A percentile compares a stretch with the other conserved stretches of the same genome.
Conservation (phyloP, 1,140 invertebrate genomes). For the Akabosia matsudoensis region DNA sequence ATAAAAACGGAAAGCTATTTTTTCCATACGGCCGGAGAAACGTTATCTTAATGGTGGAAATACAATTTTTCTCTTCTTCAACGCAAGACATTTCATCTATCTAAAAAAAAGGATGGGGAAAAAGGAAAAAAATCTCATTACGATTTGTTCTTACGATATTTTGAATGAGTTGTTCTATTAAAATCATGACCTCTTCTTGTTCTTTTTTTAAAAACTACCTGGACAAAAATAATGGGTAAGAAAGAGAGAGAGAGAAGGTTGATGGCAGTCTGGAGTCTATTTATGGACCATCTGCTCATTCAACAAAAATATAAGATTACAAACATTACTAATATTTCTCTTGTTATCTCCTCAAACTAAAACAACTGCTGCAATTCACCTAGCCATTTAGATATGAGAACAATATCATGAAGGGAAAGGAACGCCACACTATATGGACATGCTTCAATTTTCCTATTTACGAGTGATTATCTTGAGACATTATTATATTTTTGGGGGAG, state of each 20-base stretch:
- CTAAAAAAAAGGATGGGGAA: not conserved
- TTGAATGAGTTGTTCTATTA: not conserved
- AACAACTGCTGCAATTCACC: not conserved
- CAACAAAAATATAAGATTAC: not conserved
- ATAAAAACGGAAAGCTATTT: too few relatives aligned
- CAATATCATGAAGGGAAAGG: too few relatives aligned
- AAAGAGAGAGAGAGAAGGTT: not conserved
- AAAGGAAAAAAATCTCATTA: conserved; percentile 6
- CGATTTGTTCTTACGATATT: conserved; percentile 5
- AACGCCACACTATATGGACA: not conserved
- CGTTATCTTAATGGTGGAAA: not conserved
- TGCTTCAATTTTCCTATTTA: not conserved
- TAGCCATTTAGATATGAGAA: not conserved
- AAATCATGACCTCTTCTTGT: not conserved
- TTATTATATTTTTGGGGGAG: not conserved
- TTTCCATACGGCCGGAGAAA: not conserved
- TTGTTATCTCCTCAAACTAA: conserved; percentile 3
- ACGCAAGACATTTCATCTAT: not conserved
- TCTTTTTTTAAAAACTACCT: too few relatives aligned
- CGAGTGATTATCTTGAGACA: not conserved
- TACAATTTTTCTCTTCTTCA: not conserved
- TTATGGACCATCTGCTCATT: conserved; percentile 23
- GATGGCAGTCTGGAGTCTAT: conserved; percentile 7
- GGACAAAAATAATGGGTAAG: not conserved
- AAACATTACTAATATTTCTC: not conserved